Evolutionary conservation across 2,888 invertebrate genomes (phyloP), one percentile per base, ranked within the genome.

Genomic region (Ernsta delagoae): DNA sequence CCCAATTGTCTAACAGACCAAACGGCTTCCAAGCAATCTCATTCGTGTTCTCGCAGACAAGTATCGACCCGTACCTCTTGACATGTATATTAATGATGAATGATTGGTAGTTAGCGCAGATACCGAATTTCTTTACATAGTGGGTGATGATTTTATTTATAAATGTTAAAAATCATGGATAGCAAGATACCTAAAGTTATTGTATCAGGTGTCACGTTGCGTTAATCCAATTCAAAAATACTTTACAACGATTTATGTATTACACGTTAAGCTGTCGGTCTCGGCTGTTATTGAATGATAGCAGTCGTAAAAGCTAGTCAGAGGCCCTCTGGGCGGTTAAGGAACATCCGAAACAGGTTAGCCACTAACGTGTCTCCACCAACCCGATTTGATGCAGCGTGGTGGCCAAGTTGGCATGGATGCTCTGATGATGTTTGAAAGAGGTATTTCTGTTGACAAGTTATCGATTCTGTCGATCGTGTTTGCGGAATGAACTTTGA

Each of bases 1-100:
- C 65, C 65, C 24, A 65, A 31, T 59, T 65, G 65, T 34, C 65
- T 39, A 65, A 48, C 59, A 59, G 39, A 65, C 65, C 59, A 50
- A 59, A 39, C 39, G 36, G 59, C 48, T 39, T 50, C 39, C 59
- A 12, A 45, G 36, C 39, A 4, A 39, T 39, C 57, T 11, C 24
- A 24, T 39, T 45, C 45, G 45, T 45, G 45, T 45, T 45, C n/a
- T 45, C 45, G 45, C 45, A 45, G n/a, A 41, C 54, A 54, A 59
- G 41, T 65, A 65, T 65, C 45, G 65, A 65, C 59, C 57, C 48
- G 45, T 9, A n/a, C n/a, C 65, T 57, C 65, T 57, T 48, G 65
- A 45, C 34, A 45, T 45, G 45, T 36, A 39, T 56, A 12, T 45
- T 12, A 48, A 16, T 65, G 48, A 48, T 59, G 34, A 48, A 34